Evolutionary conservation across 2,797 vertebrate species (phyloP).

Genomic region (Podargus strigoides): DNA sequence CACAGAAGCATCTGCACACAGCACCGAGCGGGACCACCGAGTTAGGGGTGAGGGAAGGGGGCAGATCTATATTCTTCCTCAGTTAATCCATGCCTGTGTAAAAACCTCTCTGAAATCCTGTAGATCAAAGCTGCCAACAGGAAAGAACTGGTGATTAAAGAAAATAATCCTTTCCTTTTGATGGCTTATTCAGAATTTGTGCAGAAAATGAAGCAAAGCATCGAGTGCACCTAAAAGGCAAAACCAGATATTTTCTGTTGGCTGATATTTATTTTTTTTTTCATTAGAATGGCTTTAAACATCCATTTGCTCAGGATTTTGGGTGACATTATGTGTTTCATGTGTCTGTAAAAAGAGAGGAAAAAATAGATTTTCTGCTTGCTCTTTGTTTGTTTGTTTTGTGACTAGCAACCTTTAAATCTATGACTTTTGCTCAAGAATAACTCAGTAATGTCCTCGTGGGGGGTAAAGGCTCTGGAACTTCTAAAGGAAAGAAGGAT

Average conservation of each 20-base stretch:
- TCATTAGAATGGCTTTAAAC: conserved; percentile 25
- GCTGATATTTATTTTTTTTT: conserved; percentile 42
- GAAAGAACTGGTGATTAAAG: neutral
- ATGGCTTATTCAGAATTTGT: conserved; percentile 21
- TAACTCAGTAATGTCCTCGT: neutral
- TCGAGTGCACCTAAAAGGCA: neutral
- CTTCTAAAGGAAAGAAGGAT: neutral
- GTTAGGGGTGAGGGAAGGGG: neutral
- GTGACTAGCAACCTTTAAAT: conserved; percentile 56
- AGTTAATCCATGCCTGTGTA: neutral
- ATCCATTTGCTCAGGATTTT: conserved; percentile 23
- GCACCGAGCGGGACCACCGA: accelerated
- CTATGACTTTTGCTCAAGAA: conserved; percentile 16
- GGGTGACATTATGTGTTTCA: conserved; percentile 16
- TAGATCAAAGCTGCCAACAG: neutral
- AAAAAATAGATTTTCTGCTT: neutral
- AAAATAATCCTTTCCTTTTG: conserved; percentile 20
- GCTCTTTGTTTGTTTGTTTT: neutral
- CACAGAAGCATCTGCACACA: accelerated
- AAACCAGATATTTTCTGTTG: conserved; percentile 20
- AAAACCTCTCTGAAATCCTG: neutral
- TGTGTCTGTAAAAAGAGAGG: neutral
- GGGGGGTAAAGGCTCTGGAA: neutral
- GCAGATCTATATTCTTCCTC: neutral
- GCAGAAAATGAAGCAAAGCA: neutral